Evolutionary conservation across 2,888 invertebrate species (phyloP).

Genomic region (Elmis aenea): DNA sequence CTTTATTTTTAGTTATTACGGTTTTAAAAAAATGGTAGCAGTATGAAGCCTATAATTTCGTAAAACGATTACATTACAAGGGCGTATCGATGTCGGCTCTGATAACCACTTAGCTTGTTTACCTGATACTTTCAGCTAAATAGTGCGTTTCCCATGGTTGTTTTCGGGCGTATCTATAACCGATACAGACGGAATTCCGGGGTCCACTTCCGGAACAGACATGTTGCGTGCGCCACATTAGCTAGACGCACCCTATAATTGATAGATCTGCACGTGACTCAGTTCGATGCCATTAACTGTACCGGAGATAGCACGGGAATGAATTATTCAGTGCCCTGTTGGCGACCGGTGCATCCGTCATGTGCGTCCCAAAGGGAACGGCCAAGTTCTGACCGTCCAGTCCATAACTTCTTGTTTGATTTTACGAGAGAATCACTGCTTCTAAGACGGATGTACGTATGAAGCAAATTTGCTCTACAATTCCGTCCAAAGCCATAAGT

Average conservation of each 20-base stretch:
- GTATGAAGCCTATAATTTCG: too few relatives aligned
- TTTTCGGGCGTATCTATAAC: slow-evolving; percentile 14
- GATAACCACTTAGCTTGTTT: too few relatives aligned
- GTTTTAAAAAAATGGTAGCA: too few relatives aligned
- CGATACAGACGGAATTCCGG: slow-evolving; percentile 20
- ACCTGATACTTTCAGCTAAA: too few relatives aligned
- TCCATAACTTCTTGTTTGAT: slow-evolving; percentile 27
- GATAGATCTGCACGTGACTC: slow-evolving; percentile 35
- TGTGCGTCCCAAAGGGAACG: slow-evolving; percentile 10
- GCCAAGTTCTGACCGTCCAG: slow-evolving; percentile 10
- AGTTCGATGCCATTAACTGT: slow-evolving; percentile 32
- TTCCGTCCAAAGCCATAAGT: too few relatives aligned
- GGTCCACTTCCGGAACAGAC: slow-evolving; percentile 30
- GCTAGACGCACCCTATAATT: slow-evolving; percentile 32
- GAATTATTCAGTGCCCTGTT: slow-evolving; percentile 32
- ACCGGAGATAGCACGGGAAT: slow-evolving; percentile 33
- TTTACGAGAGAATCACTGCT: slow-evolving; percentile 20
- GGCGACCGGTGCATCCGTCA: slow-evolving; percentile 15
- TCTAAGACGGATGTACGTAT: slow-evolving; percentile 13
- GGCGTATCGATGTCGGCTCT: too few relatives aligned
- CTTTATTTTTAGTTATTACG: too few relatives aligned
- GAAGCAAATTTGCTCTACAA: slow-evolving; percentile 7
- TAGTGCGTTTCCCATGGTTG: too few relatives aligned
- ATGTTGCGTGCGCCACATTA: slow-evolving; percentile 34
- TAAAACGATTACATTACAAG: too few relatives aligned